These are phyloP conservation scores for Willowsia nigromaculata DNA, from an alignment of 2,888 invertebrate species.

Conservation along the genomic window DNA sequence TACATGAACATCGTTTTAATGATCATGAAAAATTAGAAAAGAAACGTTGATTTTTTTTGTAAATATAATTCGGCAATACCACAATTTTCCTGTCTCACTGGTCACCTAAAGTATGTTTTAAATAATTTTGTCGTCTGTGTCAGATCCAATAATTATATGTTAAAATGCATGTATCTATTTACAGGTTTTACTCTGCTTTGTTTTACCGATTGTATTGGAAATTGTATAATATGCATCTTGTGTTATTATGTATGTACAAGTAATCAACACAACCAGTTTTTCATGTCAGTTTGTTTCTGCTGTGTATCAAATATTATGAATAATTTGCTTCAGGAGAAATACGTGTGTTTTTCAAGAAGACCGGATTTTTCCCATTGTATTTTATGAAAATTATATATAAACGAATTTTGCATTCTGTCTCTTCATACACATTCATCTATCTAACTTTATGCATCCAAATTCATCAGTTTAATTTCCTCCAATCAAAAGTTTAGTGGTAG, in stretches of 20 bases:
- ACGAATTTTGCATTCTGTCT: too few species aligned
- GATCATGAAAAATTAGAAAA: slow-evolving; percentile 47
- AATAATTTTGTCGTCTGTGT: neutral
- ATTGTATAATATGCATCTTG: neutral
- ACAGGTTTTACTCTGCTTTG: neutral
- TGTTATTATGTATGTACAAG: neutral
- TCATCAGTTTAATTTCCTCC: neutral
- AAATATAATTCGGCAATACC: slow-evolving; percentile 67
- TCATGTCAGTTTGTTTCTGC: too few species aligned
- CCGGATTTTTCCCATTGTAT: too few species aligned
- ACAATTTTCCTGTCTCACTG: slow-evolving; percentile 26
- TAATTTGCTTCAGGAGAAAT: too few species aligned
- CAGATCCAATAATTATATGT: neutral
- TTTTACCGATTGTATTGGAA: neutral
- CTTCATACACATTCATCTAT: too few species aligned
- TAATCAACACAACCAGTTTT: neutral
- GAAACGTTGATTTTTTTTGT: slow-evolving; percentile 1
- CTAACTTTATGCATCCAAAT: too few species aligned
- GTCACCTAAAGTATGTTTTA: slow-evolving; percentile 17
- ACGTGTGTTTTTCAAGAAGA: too few species aligned
- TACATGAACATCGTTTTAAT: slow-evolving; percentile 61
- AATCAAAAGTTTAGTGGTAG: neutral
- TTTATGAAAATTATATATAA: too few species aligned
- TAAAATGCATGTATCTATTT: neutral
- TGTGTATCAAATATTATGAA: too few species aligned